Percentiles rank a stretch among this genome's conserved stretches.
phyloP scores from a whole-genome alignment of 37 sponge, comb jelly and placozoan genomes.

The Agelas oroides region DNA sequence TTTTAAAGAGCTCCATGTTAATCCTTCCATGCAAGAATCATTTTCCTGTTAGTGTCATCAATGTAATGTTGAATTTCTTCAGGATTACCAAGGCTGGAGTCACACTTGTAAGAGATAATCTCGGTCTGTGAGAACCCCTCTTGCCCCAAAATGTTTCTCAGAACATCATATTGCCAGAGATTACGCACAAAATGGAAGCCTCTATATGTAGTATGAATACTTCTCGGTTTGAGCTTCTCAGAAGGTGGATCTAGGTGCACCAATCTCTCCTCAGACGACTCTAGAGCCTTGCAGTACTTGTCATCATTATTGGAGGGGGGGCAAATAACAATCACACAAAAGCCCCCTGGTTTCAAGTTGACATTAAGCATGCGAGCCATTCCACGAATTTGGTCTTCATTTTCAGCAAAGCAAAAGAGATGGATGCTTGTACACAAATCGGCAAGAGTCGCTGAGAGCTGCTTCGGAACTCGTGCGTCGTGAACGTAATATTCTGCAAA shows the following conservation, averaged over 20 bases:
- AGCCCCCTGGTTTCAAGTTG: neutral
- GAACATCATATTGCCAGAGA: neutral
- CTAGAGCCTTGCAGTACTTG: neutral
- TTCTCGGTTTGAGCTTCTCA: neutral
- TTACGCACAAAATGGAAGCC: neutral
- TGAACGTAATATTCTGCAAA: neutral
- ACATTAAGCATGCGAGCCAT: neutral
- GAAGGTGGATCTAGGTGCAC: neutral
- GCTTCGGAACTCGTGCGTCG: slow-evolving; percentile 4
- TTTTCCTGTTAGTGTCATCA: neutral
- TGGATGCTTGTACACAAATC: neutral
- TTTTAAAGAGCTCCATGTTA: neutral
- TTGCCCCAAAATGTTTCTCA: neutral
- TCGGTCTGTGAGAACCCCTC: neutral
- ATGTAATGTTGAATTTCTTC: neutral
- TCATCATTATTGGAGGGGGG: neutral
- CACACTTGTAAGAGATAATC: neutral
- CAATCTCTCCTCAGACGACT: neutral
- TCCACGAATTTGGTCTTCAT: neutral
- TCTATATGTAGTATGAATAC: neutral
- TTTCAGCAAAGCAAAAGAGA: slow-evolving; percentile 14
- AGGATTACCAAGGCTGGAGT: neutral
- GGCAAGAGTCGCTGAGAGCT: neutral
- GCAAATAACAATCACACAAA: neutral
- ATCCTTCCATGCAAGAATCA: neutral